phyloP scores from a whole-genome alignment of 2,797 vertebrate species.

The Manis crassicaudata region DNA sequence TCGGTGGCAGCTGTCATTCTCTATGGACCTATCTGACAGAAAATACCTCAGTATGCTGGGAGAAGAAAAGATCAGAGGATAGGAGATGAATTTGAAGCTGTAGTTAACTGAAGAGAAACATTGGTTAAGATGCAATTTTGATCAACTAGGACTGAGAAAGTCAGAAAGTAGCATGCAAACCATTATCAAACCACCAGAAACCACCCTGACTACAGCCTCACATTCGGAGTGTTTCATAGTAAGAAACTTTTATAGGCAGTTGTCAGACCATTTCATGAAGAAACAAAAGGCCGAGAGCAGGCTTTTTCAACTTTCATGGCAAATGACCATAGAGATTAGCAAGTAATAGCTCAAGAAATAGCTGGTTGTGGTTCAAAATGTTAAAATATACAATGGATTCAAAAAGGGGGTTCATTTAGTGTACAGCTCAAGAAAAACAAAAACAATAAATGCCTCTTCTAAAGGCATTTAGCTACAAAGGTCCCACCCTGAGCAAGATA shows the following conservation, averaged over 20 bases:
- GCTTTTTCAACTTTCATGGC: constrained; percentile 96
- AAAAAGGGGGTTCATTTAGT: constrained; percentile 86
- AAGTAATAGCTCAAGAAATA: constrained; percentile 90
- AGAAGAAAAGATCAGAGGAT: background rate
- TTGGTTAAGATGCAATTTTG: constrained; percentile 71
- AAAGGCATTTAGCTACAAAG: constrained; percentile 83
- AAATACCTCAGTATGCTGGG: background rate
- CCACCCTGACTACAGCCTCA: constrained; percentile 99
- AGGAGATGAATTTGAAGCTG: constrained; percentile 45
- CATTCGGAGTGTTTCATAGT: constrained; percentile 97
- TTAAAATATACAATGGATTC: constrained; percentile 87
- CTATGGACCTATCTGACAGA: constrained; percentile 48
- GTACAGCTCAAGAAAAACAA: constrained; percentile 90
- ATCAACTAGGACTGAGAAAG: constrained; percentile 79
- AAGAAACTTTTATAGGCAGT: constrained; percentile 98
- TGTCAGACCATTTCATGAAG: constrained; percentile 99
- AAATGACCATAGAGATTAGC: constrained; percentile 91
- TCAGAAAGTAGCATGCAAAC: constrained; percentile 92
- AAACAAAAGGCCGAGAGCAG: constrained; percentile 91
- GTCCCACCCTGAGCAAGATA: constrained; percentile 87
- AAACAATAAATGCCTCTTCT: constrained; percentile 87
- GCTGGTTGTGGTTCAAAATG: constrained; percentile 91
- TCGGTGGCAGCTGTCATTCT: constrained; percentile 43
- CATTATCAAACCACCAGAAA: constrained; percentile 97
- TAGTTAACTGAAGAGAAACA: constrained; percentile 47